Base-by-base conservation (phyloP, 2,888 invertebrate genomes). In the Drosophila leonis region DNA sequence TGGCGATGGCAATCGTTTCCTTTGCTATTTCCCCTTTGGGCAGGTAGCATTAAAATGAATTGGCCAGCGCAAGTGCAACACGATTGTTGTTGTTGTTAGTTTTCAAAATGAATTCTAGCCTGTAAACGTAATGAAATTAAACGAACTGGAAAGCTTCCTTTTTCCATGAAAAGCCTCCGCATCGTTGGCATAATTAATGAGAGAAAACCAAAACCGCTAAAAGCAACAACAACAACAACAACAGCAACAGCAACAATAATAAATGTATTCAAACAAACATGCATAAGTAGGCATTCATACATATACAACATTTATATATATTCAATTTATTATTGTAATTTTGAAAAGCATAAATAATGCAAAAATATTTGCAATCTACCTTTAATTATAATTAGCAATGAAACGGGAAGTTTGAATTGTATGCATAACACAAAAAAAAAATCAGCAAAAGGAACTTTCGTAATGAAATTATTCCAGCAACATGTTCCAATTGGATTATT, bases 61-160 rank as follows among this genome's bases (percentile, higher is more conserved):
- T 72, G 83, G 79, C 80, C 83, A 72, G 72, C 68, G 48, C 68
- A 51, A 65, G 57, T 66, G 70, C 44, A 44, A 35, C 51, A 15
- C 13, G 20, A n/a, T 15, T 57, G 15, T 37, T 61, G 60, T 24
- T 57, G 61, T 31, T 79, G 65, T 55, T 66, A 33, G 44, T 12
- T 59, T 62, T 56, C 66, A 74, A 74, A 79, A 51, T 78, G 75
- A 72, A 83, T 86, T 83, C 83, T 83, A 82, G 71, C 69, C 77
- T 78, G 78, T 51, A 74, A 77, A 74, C 74, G 78, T 74, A 78
- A 83, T 83, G 78, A 82, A 83, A 83, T 59, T 75, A 82, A 83
- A 83, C 87, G 80, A 83, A 83, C 87, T 83, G 83, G 83, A 83
- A 83, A 83, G 83, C 84, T 82, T 83, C 87, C 83, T 86, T 83